Evolutionary conservation across 2,797 vertebrate genomes (phyloP), one percentile per base, ranked within the genome.

Genomic region (Typhlichthys subterraneus): DNA sequence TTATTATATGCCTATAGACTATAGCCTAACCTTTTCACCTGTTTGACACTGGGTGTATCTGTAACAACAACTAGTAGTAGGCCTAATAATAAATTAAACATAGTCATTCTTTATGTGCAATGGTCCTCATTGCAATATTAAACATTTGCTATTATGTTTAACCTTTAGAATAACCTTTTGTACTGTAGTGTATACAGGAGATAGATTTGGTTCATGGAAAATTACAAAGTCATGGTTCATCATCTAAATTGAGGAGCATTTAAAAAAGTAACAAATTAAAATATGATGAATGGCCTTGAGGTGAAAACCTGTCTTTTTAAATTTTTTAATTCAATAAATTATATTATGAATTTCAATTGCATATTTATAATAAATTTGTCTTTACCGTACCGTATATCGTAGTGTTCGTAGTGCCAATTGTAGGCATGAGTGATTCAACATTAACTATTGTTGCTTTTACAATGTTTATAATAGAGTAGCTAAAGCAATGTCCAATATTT

Each of bases 141-240:
- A 42, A 42, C 38, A 42, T 38, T 38, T 6, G 8, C 33, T 38
- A 38, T 38, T 42, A 87, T 86, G 88, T 91, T 91, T 87, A 89
- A 81, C 85, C 83, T 76, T 77, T 86, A 74, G 84, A 80, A 85
- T 75, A 23, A 23, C 23, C 23, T 23, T 23, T 23, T 23, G 23
- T 23, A 23, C 23, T 23, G 23, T 23, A 76, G 82, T 73, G 79
- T 83, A 88, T 88, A 84, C 71, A 82, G 69, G 82, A 83, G 77
- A 88, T 77, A 83, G 76, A 75, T 78, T 76, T 72, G 56, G 69
- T 84, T 80, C 85, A 88, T 85, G 79, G 82, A 83, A 90, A 90
- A 87, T 84, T 71, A 88, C 61, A 60, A 83, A 79, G 79, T 84
- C 80, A 86, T 65, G 80, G 81, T 87, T 87, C 85, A 84, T 89